Evolutionary conservation across 2,113 vertebrate genomes (phyloP).

Genomic region (Melanerpes aurifrons): DNA sequence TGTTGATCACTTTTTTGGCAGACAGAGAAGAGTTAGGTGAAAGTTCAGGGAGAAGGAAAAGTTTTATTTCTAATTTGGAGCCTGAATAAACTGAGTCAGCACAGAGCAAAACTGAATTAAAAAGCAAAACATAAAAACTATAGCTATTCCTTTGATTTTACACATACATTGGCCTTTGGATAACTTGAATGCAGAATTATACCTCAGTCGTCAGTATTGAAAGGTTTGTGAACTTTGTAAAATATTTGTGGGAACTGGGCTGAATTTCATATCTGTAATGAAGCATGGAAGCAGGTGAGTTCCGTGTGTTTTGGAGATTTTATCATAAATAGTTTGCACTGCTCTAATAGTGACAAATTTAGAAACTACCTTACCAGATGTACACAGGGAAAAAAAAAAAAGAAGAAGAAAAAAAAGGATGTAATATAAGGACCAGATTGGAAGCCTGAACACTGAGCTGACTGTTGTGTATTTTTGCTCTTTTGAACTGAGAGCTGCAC

Average conservation of each 20-base stretch:
- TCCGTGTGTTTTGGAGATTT: conserved; percentile 50
- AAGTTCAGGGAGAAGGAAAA: conserved; percentile 32
- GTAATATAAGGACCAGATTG: conserved; percentile 45
- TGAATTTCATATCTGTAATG: conserved; percentile 33
- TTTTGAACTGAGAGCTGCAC: background rate
- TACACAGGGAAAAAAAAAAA: background rate
- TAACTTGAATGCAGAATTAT: background rate
- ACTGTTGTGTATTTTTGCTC: background rate
- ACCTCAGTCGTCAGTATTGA: background rate
- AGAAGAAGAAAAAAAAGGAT: too few relatives aligned
- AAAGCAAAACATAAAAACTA: background rate
- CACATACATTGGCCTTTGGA: background rate
- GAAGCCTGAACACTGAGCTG: background rate
- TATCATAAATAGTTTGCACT: conserved; percentile 58
- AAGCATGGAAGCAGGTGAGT: conserved; percentile 50
- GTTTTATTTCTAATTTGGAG: conserved; percentile 11
- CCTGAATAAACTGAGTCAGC: background rate
- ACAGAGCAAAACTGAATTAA: background rate
- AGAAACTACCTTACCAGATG: conserved; percentile 59
- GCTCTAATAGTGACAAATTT: conserved; percentile 39
- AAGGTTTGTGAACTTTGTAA: conserved; percentile 24
- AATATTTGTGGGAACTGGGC: background rate
- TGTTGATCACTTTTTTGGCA: conserved; percentile 43
- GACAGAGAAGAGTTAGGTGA: background rate
- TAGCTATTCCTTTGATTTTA: background rate